These are phyloP conservation scores for Phenganax marumi DNA, from an alignment of 92 coral and sea anemone genomes.

Conservation along the genomic window DNA sequence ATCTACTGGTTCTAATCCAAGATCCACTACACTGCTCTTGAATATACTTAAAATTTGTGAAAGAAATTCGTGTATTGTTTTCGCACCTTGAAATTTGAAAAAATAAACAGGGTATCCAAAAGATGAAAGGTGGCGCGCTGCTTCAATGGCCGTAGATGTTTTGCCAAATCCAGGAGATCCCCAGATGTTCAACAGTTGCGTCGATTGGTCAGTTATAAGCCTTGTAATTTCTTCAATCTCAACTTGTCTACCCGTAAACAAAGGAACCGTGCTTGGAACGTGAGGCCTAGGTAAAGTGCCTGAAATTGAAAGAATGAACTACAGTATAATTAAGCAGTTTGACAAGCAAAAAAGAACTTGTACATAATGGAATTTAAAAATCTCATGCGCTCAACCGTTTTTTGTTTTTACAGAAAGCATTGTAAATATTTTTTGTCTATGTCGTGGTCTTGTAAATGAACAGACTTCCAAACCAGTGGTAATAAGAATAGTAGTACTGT, in stretches of 20 bases:
- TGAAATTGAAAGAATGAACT: background rate
- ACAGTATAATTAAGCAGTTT: no score
- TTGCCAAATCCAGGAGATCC: conserved; percentile 59
- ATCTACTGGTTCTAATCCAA: background rate
- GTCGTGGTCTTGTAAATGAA: no score
- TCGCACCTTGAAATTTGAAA: conserved; percentile 27
- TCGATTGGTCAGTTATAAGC: conserved; percentile 22
- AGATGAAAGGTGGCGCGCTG: conserved; percentile 29
- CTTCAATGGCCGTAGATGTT: conserved; percentile 41
- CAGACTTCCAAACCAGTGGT: no score
- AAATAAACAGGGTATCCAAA: conserved; percentile 39
- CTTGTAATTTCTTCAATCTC: conserved; percentile 37
- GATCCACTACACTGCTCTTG: background rate
- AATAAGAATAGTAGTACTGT: no score
- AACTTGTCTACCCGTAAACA: conserved; percentile 39
- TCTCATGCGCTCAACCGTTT: no score
- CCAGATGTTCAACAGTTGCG: conserved; percentile 49
- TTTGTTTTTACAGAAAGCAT: no score
- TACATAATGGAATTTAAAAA: no score
- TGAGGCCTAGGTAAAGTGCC: conserved; percentile 9
- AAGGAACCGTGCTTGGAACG: conserved; percentile 34
- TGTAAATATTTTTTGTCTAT: no score
- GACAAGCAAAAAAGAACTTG: no score
- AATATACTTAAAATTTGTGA: conserved; percentile 28
- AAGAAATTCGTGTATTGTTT: conserved; percentile 12